Conservation (phyloP, 2,797 vertebrate species). For the Crotalus adamanteus region DNA sequence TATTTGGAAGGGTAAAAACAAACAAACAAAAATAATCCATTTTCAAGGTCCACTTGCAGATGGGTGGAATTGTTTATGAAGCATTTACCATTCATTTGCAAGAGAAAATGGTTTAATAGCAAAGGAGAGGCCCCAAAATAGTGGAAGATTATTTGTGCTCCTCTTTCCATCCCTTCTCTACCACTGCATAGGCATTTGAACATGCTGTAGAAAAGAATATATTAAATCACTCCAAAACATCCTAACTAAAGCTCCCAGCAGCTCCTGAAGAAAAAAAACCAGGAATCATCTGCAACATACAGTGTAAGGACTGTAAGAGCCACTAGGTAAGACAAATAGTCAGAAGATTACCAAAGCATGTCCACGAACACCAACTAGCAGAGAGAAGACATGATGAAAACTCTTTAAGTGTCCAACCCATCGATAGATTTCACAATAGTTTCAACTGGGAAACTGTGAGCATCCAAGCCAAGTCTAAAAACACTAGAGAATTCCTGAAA, state of each 20-base stretch:
- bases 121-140: slow-evolving; percentile 60
- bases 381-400: background rate
- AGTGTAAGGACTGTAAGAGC: background rate
- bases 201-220: slow-evolving; percentile 18
- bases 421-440: background rate
- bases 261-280: background rate
- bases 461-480: background rate
- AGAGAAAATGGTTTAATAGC: slow-evolving; percentile 68
- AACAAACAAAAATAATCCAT: slow-evolving; percentile 77
- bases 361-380: background rate
- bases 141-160: slow-evolving; percentile 35
- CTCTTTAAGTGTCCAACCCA: background rate
- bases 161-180: background rate
- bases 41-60: slow-evolving; percentile 76
- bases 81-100: slow-evolving; percentile 69
- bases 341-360: background rate
- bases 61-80: slow-evolving; percentile 71
- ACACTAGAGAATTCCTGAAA: background rate
- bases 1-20: slow-evolving; percentile 68
- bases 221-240: background rate
- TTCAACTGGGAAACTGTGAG: background rate
- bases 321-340: background rate
- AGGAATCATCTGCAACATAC: background rate
- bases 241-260: background rate
- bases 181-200: slow-evolving; percentile 46